phyloP scores from a whole-genome alignment of 2,113 vertebrate species.

The Pteropus alecto region DNA sequence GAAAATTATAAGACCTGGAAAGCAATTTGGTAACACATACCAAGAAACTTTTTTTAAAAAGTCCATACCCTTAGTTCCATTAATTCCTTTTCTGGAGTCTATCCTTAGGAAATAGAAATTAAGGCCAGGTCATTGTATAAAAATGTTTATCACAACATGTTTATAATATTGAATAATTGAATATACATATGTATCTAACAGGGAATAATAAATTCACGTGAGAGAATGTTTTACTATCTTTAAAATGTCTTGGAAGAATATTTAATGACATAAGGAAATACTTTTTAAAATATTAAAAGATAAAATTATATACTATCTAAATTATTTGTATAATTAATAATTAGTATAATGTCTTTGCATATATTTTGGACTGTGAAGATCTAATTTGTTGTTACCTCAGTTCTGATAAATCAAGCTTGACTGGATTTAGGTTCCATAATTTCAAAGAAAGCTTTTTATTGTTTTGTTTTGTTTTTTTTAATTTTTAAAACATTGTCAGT shows the following conservation, averaged over 20 bases:
- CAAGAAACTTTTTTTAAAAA: neutral
- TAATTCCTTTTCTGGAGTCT: neutral
- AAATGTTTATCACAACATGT: neutral
- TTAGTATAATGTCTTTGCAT: neutral
- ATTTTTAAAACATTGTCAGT: constrained; percentile 16
- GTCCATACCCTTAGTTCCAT: neutral
- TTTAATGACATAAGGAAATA: neutral
- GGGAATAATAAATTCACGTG: neutral
- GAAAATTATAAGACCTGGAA: constrained; percentile 4
- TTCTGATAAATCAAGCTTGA: neutral
- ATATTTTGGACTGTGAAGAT: neutral
- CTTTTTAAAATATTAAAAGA: neutral
- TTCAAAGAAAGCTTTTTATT: constrained; percentile 1
- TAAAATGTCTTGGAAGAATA: neutral
- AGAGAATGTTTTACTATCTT: neutral
- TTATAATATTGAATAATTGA: neutral
- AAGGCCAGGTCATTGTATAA: neutral
- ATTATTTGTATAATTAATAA: neutral
- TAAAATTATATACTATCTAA: neutral
- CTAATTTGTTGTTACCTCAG: neutral
- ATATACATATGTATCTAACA: neutral
- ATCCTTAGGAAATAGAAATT: neutral
- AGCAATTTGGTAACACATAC: neutral
- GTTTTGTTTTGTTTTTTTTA: neutral
- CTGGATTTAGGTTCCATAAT: neutral